Evolutionary conservation across 2,888 invertebrate species (phyloP), one percentile per base, ranked within the genome.

Genomic region (Panopea generosa): DNA sequence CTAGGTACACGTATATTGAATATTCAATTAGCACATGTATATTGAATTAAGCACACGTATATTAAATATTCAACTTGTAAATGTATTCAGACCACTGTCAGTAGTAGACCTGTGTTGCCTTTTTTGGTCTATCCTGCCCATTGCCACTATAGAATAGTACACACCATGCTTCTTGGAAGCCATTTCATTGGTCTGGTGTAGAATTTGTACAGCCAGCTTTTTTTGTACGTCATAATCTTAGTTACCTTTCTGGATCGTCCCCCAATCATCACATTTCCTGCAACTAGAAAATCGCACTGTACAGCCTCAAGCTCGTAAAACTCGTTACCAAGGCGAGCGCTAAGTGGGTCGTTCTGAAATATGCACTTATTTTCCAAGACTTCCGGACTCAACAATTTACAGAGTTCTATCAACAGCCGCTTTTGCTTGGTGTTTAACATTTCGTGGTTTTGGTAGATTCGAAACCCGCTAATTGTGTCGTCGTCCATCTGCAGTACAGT

Each of bases 201-300:
- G 29, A 75, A 49, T 0, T 56, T 38, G 11, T 61, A 27, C n/a
- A 77, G 40, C 81, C 81, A 81, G 3, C 43, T 47, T 74, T 56
- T 69, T 47, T 71, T 77, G 53, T 74, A 81, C 11, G 73, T 52
- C 81, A 81, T 81, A 16, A 77, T 81, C 29, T 72, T 74, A 18
- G 63, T 65, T 18, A 81, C 77, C 38, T 55, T 56, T 38, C 66
- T 61, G 18, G 68, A 65, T 24, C 56, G 61, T n/a, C 81, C 81
- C 2, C 72, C 81, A 26, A 81, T 72, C 52, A 77, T 14, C 4
- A 77, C 62, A 43, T 56, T 74, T 7, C 73, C 75, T 26, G 81
- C 68, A 16, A 81, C 69, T 16, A 81, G 20, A 0, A 81, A 49
- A 11, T 53, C 67, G 22, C 66, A 52, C 2, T 63, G 43, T n/a